Evolutionary conservation across 1,140 invertebrate species (phyloP).

Genomic region (Ceratosolen solmsi): DNA sequence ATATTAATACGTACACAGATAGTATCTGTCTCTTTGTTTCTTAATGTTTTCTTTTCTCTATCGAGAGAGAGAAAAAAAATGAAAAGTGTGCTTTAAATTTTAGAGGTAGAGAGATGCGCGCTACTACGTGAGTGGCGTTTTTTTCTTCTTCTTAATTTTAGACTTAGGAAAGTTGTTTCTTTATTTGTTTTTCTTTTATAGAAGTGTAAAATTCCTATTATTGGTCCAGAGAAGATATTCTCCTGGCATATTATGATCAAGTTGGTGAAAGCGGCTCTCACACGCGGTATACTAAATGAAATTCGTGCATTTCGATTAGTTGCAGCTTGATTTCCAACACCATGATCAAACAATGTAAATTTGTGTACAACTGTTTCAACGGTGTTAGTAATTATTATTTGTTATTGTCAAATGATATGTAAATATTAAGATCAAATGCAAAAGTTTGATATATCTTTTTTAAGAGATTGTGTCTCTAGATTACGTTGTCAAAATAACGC

Average conservation of each 20-base stretch:
- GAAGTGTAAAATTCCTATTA: slow-evolving; percentile 53
- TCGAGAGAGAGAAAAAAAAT: no score
- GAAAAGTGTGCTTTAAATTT: neutral
- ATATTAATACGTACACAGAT: slow-evolving; percentile 46
- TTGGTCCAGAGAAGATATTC: slow-evolving; percentile 53
- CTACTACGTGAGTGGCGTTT: slow-evolving; percentile 3
- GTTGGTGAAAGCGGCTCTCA: slow-evolving; percentile 39
- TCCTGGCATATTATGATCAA: slow-evolving; percentile 40
- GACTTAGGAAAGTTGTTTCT: slow-evolving; percentile 41
- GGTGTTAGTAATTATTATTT: neutral
- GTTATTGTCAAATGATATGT: slow-evolving; percentile 48
- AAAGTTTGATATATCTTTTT: neutral
- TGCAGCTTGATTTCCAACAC: neutral
- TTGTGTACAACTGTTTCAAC: neutral
- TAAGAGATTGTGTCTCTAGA: neutral
- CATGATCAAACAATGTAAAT: no score
- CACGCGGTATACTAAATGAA: slow-evolving; percentile 9
- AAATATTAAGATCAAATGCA: slow-evolving; percentile 17
- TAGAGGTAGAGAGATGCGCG: slow-evolving; percentile 36
- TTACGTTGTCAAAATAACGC: neutral
- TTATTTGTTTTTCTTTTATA: slow-evolving; percentile 44
- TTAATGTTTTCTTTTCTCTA: slow-evolving; percentile 20
- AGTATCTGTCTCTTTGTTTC: slow-evolving; percentile 24
- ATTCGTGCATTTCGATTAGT: slow-evolving; percentile 6
- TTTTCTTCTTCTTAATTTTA: slow-evolving; percentile 25